Percentiles rank a stretch among this genome's conserved stretches.
Conservation (phyloP, 37 sponge, comb jelly and placozoan species). For the Cladorhizidae sp. region DNA sequence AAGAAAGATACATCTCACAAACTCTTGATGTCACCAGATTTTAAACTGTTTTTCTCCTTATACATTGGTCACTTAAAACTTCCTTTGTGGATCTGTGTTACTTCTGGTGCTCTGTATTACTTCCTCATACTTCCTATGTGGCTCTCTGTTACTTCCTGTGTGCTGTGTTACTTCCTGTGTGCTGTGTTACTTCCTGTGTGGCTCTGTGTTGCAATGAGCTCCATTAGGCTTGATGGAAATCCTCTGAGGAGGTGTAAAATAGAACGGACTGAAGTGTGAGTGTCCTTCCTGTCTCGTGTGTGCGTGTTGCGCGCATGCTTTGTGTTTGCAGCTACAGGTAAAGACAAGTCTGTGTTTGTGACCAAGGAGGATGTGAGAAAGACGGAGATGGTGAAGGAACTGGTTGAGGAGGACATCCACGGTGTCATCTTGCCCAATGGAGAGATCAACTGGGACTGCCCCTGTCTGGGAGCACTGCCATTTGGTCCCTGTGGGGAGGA, state of each 20-base stretch:
- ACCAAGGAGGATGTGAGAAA: constrained; percentile 82
- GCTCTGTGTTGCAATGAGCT: too few relatives aligned
- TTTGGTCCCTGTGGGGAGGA: constrained; percentile 84
- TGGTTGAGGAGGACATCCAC: constrained; percentile 57
- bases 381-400: constrained; percentile 33
- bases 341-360: constrained; percentile 76
- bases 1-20: too few relatives aligned
- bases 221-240: background rate
- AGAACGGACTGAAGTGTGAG: background rate
- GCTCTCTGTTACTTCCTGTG: too few relatives aligned
- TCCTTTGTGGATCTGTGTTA: too few relatives aligned
- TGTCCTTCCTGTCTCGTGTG: background rate
- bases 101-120: too few relatives aligned
- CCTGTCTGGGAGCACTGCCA: constrained; percentile 89
- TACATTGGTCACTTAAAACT: too few relatives aligned
- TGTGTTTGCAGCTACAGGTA: constrained; percentile 41
- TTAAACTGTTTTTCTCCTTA: too few relatives aligned
- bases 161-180: too few relatives aligned
- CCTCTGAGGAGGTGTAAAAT: background rate
- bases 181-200: too few relatives aligned
- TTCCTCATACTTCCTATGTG: too few relatives aligned
- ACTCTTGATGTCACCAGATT: too few relatives aligned
- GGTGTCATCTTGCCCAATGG: constrained; percentile 86
- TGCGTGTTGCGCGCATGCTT: background rate
- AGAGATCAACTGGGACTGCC: constrained; percentile 97